phyloP scores from a whole-genome alignment of 2,797 vertebrate species.

The Tenualosa ilisha region DNA sequence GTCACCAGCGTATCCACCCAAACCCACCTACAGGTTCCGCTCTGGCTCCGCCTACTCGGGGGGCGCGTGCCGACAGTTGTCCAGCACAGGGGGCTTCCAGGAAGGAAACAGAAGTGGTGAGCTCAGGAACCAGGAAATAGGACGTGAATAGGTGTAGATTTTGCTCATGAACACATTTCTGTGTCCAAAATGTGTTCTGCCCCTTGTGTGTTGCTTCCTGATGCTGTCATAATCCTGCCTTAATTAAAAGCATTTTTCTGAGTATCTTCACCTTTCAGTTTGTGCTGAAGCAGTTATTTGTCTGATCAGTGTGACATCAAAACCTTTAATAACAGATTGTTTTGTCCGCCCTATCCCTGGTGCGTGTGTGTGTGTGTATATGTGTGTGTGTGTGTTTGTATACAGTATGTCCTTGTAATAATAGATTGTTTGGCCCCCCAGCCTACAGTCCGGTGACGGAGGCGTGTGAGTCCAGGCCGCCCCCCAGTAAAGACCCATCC shows the following conservation, averaged over 20 bases:
- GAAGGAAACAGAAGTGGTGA: constrained; percentile 91
- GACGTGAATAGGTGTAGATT: neutral
- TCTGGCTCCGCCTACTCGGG: constrained; percentile 67
- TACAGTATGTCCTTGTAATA: no score
- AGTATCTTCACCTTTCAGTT: no score
- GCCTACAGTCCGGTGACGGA: constrained; percentile 84
- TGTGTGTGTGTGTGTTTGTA: no score
- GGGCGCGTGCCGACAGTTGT: constrained; percentile 75
- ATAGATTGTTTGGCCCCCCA: constrained; percentile 49
- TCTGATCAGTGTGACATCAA: no score
- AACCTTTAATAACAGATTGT: no score
- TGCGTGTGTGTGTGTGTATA: no score
- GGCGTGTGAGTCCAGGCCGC: constrained; percentile 71
- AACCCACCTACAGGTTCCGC: constrained; percentile 73
- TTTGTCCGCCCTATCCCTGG: neutral
- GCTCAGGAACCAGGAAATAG: constrained; percentile 1
- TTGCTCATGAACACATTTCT: neutral
- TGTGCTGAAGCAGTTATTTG: no score
- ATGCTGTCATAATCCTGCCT: no score
- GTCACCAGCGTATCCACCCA: constrained; percentile 70
- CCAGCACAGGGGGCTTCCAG: constrained; percentile 79
- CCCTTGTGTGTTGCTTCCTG: no score
- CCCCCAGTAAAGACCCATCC: constrained; percentile 83
- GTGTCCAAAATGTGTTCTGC: no score
- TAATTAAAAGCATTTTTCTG: no score